phyloP scores from a whole-genome alignment of 1,140 invertebrate species.

The Tribolium castaneum region DNA sequence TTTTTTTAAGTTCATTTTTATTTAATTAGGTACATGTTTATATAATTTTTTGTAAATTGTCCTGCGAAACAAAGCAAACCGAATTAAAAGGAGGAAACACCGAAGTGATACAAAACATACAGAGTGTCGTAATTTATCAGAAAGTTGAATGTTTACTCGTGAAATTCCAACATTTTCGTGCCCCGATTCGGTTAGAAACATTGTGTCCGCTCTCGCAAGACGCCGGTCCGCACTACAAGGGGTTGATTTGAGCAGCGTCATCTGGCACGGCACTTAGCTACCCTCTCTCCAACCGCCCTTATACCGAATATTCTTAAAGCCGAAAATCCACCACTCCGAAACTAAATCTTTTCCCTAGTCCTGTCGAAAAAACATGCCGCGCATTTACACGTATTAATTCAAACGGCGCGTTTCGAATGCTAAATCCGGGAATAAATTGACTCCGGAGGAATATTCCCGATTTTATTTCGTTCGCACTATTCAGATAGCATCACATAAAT shows the following conservation, averaged over 20 bases:
- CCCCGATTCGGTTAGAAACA: no score
- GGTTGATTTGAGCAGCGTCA: slow-evolving; percentile 55
- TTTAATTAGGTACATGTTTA: no score
- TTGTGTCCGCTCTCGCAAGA: slow-evolving; percentile 18
- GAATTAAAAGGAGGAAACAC: no score
- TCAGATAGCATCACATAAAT: slow-evolving; percentile 49
- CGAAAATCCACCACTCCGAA: slow-evolving; percentile 37
- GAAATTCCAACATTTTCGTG: no score
- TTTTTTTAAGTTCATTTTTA: no score
- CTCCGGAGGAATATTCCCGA: slow-evolving; percentile 49
- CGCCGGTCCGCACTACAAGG: slow-evolving; percentile 34
- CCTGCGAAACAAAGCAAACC: no score
- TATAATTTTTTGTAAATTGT: no score
- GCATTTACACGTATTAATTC: slow-evolving; percentile 58
- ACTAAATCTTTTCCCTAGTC: slow-evolving; percentile 48
- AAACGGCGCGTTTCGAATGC: slow-evolving; percentile 53
- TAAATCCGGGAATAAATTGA: slow-evolving; percentile 55
- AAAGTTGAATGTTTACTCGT: no score
- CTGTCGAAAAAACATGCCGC: slow-evolving; percentile 56
- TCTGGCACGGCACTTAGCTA: slow-evolving; percentile 53
- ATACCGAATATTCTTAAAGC: slow-evolving; percentile 16
- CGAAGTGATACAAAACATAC: no score
- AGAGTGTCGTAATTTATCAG: no score
- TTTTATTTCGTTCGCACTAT: slow-evolving; percentile 40
- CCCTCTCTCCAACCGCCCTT: slow-evolving; percentile 41